Percentiles rank a stretch among this genome's conserved stretches.
Conservation (phyloP, 2,888 invertebrate genomes). For the Biston betularia region DNA sequence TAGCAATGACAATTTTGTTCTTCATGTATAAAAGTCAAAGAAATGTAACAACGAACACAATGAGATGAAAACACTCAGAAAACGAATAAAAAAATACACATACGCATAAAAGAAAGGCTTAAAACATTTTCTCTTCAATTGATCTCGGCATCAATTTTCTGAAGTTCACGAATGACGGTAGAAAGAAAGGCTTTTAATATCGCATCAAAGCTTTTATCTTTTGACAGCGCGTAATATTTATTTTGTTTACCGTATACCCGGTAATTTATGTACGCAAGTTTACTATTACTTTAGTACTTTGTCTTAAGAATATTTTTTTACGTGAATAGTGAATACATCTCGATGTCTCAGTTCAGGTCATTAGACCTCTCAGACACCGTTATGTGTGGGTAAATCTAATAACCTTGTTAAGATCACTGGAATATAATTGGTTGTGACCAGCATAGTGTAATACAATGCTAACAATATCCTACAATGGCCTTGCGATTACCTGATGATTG, state of each 20-base stretch:
- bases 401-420: too few species aligned
- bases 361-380: too few species aligned
- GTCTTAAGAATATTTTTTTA: not conserved
- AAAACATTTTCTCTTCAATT: constrained; percentile 10
- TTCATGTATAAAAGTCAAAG: not conserved
- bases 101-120: constrained; percentile 21
- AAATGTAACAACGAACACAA: not conserved
- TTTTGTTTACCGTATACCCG: constrained; percentile 30
- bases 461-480: too few species aligned
- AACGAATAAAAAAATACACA: constrained; percentile 15
- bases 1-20: not conserved
- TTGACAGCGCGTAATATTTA: constrained; percentile 35
- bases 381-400: too few species aligned
- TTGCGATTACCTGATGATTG: too few species aligned
- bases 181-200: constrained; percentile 32
- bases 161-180: constrained; percentile 32
- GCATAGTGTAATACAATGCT: too few species aligned
- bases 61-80: constrained; percentile 20
- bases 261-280: constrained; percentile 19
- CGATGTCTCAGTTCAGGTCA: too few species aligned
- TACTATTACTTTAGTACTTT: constrained; percentile 9
- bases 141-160: constrained; percentile 22
- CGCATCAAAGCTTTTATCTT: constrained; percentile 39
- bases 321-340: too few species aligned
- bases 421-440: too few species aligned